phyloP scores from a whole-genome alignment of 2,113 vertebrate species.

The Hyla sarda region DNA sequence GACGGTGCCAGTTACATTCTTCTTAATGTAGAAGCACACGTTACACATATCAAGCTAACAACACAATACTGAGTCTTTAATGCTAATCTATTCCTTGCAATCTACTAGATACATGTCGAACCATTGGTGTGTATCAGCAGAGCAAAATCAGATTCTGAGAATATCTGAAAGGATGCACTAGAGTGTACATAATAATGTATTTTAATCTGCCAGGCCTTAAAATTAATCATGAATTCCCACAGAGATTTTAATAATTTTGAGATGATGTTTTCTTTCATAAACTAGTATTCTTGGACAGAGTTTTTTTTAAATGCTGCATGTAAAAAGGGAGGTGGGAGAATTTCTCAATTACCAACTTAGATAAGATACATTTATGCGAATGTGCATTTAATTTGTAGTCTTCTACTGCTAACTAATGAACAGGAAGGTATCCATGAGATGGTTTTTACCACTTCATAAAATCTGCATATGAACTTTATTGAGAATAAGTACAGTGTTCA shows the following conservation, averaged over 20 bases:
- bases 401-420: slow-evolving; percentile 71
- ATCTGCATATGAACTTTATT: slow-evolving; percentile 69
- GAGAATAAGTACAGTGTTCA: slow-evolving; percentile 47
- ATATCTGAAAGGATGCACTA: slow-evolving; percentile 89
- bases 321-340: slow-evolving; percentile 63
- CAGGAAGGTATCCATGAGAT: slow-evolving; percentile 70
- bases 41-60: slow-evolving; percentile 87
- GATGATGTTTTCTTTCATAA: slow-evolving; percentile 74
- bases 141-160: slow-evolving; percentile 90
- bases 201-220: slow-evolving; percentile 90
- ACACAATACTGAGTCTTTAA: slow-evolving; percentile 88
- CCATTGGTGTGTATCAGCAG: slow-evolving; percentile 87
- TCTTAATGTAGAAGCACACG: slow-evolving; percentile 87
- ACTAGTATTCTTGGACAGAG: slow-evolving; percentile 81
- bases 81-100: slow-evolving; percentile 91
- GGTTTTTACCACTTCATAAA: slow-evolving; percentile 71
- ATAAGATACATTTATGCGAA: slow-evolving; percentile 63
- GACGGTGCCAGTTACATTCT: slow-evolving; percentile 84
- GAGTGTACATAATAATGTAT: slow-evolving; percentile 91
- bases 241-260: slow-evolving; percentile 91
- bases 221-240: slow-evolving; percentile 91
- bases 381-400: slow-evolving; percentile 71
- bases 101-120: slow-evolving; percentile 90
- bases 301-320: slow-evolving; percentile 76
- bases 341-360: slow-evolving; percentile 70